Evolutionary conservation across 2,888 invertebrate genomes (phyloP), one percentile per base, ranked within the genome.

Genomic region (Priocnemis perturbator): DNA sequence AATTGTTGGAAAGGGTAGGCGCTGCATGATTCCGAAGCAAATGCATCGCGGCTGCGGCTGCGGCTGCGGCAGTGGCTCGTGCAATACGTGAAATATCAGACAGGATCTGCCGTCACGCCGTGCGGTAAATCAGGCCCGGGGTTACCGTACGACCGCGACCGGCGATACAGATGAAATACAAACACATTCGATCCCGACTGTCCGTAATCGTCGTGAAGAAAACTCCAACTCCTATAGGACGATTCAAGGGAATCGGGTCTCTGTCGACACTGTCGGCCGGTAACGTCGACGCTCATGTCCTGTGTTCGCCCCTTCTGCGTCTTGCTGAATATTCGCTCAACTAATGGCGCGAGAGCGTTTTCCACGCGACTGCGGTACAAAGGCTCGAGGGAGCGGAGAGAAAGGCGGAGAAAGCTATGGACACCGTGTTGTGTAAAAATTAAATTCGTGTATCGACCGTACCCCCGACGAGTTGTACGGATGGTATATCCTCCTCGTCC

Each of bases 51-150:
- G 78, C 76, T 79, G 77, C 71, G 69, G 62, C n/a, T n/a, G n/a
- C n/a, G n/a, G n/a, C n/a, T n/a, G 65, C 57, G 76, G 78, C 76
- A 78, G 77, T 69, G 69, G 62, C 73, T 75, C 73, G 70, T 79
- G 79, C 77, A 78, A 79, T 83, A 80, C 78, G 71, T 76, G 74
- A 82, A 83, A 80, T 82, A 83, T 83, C 81, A 76, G 76, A 73
- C 73, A 68, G 73, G 73, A 78, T 78, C 79, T 76, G 69, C 62
- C 69, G 70, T 81, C 77, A 81, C 78, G 81, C 71, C 55, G 75
- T 26, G 74, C 77, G 70, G 77, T 85, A 84, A 84, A 84, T 83
- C 82, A 81, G 76, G 78, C 60, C 67, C 26, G 60, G 60, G 74
- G 78, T 81, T 76, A 78, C 62, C 69, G 66, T 70, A 77, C 77